Percentiles rank a stretch among this genome's conserved stretches.
Evolutionary conservation across 2,888 invertebrate species (phyloP).

Genomic region (Hirtodrosophila alboralis): DNA sequence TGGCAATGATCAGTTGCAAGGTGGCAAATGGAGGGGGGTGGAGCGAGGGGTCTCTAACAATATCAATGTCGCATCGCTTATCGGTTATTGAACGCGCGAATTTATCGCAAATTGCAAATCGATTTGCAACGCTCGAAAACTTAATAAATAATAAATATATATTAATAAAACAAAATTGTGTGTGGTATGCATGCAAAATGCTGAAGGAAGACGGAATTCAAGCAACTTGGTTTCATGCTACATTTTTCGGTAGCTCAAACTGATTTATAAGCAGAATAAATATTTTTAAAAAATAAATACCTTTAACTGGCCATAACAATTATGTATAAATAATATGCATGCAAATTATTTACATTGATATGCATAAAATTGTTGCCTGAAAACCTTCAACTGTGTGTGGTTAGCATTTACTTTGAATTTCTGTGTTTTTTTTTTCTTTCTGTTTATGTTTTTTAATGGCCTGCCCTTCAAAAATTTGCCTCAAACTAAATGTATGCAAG

Average conservation of each 20-base stretch:
- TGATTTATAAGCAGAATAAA: slow-evolving; percentile 21
- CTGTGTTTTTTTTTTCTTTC: slow-evolving; percentile 19
- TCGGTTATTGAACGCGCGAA: slow-evolving; percentile 62
- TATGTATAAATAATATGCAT: slow-evolving; percentile 41
- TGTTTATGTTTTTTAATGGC: slow-evolving; percentile 25
- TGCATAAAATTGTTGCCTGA: slow-evolving; percentile 51
- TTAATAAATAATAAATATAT: slow-evolving; percentile 60
- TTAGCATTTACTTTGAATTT: slow-evolving; percentile 52
- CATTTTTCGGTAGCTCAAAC: slow-evolving; percentile 33
- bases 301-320: slow-evolving; percentile 30
- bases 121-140: slow-evolving; percentile 61
- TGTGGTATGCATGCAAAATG: slow-evolving; percentile 47
- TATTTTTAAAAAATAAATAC: too few relatives aligned
- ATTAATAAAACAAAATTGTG: slow-evolving; percentile 49
- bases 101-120: slow-evolving; percentile 55
- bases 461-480: slow-evolving; percentile 46
- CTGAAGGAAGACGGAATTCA: slow-evolving; percentile 28
- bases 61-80: slow-evolving; percentile 63
- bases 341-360: slow-evolving; percentile 64
- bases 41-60: slow-evolving; percentile 12
- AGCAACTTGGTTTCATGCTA: slow-evolving; percentile 25
- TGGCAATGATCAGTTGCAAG: not conserved
- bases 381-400: slow-evolving; percentile 72
- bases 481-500: slow-evolving; percentile 2
- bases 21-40: not conserved